phyloP scores from a whole-genome alignment of 2,797 vertebrate genomes.

The Parambassis ranga region DNA sequence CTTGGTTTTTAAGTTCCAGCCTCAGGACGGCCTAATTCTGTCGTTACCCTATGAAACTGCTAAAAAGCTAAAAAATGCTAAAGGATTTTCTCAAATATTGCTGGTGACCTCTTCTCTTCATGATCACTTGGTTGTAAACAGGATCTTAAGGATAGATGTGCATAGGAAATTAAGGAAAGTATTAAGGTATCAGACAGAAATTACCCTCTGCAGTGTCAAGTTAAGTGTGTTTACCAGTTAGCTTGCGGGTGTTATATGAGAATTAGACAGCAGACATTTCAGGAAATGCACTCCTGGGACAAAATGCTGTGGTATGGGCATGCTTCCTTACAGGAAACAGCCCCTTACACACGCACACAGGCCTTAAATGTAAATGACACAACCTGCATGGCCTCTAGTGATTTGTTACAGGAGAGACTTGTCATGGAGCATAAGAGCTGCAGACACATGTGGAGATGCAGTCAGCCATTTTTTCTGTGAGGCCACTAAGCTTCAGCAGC shows the following conservation, averaged over 20 bases:
- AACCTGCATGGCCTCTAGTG: conserved; percentile 13
- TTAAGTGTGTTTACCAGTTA: conserved; percentile 15
- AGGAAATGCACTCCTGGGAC: conserved; percentile 52
- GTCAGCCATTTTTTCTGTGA: not conserved
- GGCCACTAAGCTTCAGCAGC: not conserved
- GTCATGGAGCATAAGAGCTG: conserved; percentile 1
- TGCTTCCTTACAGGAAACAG: conserved; percentile 66
- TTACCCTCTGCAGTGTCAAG: not conserved
- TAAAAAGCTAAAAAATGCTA: conserved; percentile 4
- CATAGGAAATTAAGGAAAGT: not conserved
- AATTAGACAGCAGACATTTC: conserved; percentile 52
- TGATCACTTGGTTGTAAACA: not conserved
- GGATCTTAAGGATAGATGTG: not conserved
- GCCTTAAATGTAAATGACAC: conserved; percentile 6
- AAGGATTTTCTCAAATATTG: not conserved
- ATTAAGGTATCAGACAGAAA: not conserved
- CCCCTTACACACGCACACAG: not conserved
- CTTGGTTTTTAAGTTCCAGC: conserved; percentile 3
- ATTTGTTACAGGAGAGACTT: conserved; percentile 17
- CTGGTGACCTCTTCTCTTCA: not conserved
- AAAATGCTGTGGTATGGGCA: conserved; percentile 43
- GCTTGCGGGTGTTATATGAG: conserved; percentile 1
- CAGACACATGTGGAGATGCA: conserved; percentile 3
- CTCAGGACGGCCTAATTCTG: not conserved
- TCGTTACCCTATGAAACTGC: conserved; percentile 1